These are phyloP conservation scores for Phrynocephalus vlangalii DNA, from an alignment of 2,797 vertebrate genomes.

Conservation along the genomic window DNA sequence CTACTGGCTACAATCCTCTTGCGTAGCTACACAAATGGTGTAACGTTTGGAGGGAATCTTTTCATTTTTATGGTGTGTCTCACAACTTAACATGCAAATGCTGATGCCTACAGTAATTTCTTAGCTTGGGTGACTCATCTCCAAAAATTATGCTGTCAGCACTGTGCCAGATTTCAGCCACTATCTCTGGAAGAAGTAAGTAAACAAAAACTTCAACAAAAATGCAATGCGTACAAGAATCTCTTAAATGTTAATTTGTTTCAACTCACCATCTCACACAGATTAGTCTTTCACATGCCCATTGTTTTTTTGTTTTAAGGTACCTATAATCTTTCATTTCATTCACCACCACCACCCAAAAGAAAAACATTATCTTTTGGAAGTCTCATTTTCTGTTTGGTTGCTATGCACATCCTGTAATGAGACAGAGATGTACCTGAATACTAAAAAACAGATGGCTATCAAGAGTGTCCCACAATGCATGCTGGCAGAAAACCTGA, in stretches of 20 bases:
- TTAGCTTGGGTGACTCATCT: too few species aligned
- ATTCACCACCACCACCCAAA: background rate
- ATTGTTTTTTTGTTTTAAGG: too few species aligned
- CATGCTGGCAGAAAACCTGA: background rate
- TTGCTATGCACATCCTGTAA: background rate
- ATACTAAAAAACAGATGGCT: background rate
- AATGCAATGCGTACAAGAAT: background rate
- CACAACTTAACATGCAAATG: too few species aligned
- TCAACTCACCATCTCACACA: background rate
- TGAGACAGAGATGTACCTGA: background rate
- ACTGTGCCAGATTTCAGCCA: too few species aligned
- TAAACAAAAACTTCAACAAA: too few species aligned
- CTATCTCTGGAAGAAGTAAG: background rate
- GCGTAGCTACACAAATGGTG: too few species aligned
- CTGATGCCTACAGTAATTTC: too few species aligned
- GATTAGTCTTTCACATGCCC: background rate
- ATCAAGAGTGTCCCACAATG: accelerated
- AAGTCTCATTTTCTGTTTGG: accelerated
- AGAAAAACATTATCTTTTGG: accelerated
- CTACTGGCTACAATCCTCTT: background rate
- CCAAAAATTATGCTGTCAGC: too few species aligned
- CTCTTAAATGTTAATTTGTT: background rate
- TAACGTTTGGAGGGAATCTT: too few species aligned
- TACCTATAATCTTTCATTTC: background rate
- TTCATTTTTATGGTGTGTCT: too few species aligned